These are phyloP conservation scores for Andrena fulva DNA, from an alignment of 2,888 invertebrate genomes.

Conservation along the genomic window DNA sequence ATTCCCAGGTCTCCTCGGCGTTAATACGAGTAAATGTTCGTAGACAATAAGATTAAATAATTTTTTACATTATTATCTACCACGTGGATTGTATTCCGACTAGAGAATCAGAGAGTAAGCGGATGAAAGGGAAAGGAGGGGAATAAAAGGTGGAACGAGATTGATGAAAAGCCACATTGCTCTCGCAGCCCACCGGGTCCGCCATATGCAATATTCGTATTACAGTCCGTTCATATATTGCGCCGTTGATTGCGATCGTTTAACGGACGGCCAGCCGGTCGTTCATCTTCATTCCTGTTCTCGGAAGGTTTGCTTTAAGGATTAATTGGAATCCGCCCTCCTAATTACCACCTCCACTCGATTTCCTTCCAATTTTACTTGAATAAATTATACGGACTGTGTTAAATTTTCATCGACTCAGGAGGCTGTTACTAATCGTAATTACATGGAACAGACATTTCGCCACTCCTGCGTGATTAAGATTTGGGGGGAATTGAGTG, in stretches of 20 bases:
- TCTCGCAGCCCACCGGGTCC: background rate
- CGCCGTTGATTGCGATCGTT: slow-evolving; percentile 65
- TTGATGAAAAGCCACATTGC: slow-evolving; percentile 14
- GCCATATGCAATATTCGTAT: slow-evolving; percentile 51
- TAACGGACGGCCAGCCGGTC: slow-evolving; percentile 63
- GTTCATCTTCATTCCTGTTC: slow-evolving; percentile 63
- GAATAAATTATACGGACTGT: slow-evolving; percentile 44
- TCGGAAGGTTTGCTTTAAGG: slow-evolving; percentile 42
- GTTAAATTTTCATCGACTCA: slow-evolving; percentile 45
- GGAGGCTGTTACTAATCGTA: slow-evolving; percentile 40
- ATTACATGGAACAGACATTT: slow-evolving; percentile 26
- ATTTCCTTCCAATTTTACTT: slow-evolving; percentile 56
- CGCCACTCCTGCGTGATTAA: slow-evolving; percentile 3
- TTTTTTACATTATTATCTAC: background rate
- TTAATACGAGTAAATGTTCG: too few relatives aligned
- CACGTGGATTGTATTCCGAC: background rate
- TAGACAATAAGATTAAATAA: background rate
- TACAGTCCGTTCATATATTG: slow-evolving; percentile 54
- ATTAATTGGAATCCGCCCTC: slow-evolving; percentile 57
- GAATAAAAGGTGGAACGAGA: slow-evolving; percentile 23
- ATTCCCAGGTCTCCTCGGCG: too few relatives aligned
- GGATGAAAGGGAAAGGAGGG: too few relatives aligned
- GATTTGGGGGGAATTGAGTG: background rate
- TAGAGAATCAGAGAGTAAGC: background rate
- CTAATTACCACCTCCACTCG: slow-evolving; percentile 54